Base-by-base conservation (phyloP, 37 sponge, comb jelly and placozoan genomes). In the Amphimedon queenslandica region DNA sequence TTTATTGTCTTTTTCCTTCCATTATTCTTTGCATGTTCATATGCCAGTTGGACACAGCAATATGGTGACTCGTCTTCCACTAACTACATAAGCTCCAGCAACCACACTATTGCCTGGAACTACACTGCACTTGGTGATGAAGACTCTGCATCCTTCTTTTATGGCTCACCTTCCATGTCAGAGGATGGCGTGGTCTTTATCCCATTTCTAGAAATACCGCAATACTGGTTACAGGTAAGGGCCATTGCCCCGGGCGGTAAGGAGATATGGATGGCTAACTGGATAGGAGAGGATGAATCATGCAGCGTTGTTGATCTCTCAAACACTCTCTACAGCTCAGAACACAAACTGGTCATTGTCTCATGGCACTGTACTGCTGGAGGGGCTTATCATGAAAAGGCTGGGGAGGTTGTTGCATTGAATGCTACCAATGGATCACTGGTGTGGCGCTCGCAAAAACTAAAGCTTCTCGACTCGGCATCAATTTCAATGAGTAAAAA, bases 41-140 rank as follows among this genome's bases (percentile, higher is more conserved):
- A 18, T 47, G 64, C 64, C 64, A 10, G 10, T 35, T 77, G 77
- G 77, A 23, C 41, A 25, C 77, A 77, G 25, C 77, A 66, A 37
- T 77, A 77, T 29, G 77, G 77, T 4, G 77, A 66, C 36, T 28
- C 67, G 35, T 8, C 29, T 31, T 77, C 77, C 47, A 47, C 77
- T 43, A 67, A 37, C 69, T 66, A 77, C 57, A 65, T 55, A 29
- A 24, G 30, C 11, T 58, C 67, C 37, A 4, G 25, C 21, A 21
- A 29, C 21, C 27, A 37, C 36, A 21, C 39, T 18, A 18, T 47
- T 18, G 69, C 57, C 2, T 77, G 77, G 77, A 77, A 77, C 39
- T 77, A 77, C 69, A 77, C 77, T 3, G 40, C 68, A 4, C n/a
- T n/a, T n/a, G n/a, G n/a, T n/a, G n/a, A n/a, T n/a, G 24, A 66